phyloP scores from a whole-genome alignment of 2,888 invertebrate genomes.

The Sepiola atlantica region DNA sequence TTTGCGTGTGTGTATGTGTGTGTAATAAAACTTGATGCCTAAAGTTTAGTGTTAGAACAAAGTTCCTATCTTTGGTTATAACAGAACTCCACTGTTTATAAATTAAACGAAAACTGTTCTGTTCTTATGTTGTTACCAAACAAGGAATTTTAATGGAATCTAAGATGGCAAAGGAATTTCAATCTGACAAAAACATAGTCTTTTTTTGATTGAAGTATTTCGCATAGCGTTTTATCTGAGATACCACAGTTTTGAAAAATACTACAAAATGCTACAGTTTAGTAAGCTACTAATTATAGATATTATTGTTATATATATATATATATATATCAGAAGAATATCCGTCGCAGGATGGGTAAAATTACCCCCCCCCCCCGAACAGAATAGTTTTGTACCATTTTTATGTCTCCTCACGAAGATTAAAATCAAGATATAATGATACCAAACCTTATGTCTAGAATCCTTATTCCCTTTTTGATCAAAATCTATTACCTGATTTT shows the following conservation, averaged over 20 bases:
- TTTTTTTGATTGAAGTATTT: not conserved
- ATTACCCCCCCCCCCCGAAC: not conserved
- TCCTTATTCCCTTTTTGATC: no score
- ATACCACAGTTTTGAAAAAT: not conserved
- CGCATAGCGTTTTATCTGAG: not conserved
- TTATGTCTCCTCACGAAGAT: no score
- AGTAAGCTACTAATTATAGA: not conserved
- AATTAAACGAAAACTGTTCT: not conserved
- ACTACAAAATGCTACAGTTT: not conserved
- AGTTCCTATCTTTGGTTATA: not conserved
- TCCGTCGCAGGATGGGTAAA: not conserved
- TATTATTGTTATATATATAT: no score
- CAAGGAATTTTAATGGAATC: slow-evolving; percentile 32
- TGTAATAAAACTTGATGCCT: not conserved
- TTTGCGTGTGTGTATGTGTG: no score
- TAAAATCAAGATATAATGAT: no score
- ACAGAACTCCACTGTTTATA: not conserved
- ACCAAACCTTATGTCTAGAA: no score
- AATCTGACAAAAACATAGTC: not conserved
- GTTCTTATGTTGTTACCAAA: not conserved
- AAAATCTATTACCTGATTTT: no score
- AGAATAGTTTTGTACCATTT: not conserved
- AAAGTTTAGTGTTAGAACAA: not conserved
- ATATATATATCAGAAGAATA: no score
- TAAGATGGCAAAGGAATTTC: not conserved